Conservation (phyloP, 2,888 invertebrate genomes). For the Eledona agricola region DNA sequence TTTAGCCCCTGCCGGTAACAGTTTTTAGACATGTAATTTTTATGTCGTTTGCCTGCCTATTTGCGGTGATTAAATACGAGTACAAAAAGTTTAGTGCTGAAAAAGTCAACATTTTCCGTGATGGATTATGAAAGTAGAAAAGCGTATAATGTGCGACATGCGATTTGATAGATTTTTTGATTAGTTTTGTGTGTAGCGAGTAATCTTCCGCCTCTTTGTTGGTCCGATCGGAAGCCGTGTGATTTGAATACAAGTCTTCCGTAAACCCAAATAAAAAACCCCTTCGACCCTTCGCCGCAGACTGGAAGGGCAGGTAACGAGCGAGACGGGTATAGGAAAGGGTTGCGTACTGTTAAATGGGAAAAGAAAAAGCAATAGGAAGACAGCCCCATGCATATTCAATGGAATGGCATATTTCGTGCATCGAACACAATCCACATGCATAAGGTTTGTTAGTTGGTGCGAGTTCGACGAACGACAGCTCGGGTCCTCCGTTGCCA, state of each 20-base stretch:
- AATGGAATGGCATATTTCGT: conserved; percentile 58
- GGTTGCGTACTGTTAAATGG: conserved; percentile 32
- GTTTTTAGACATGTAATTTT: no score
- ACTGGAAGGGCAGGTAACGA: conserved; percentile 40
- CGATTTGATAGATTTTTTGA: no score
- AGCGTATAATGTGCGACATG: no score
- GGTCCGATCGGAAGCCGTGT: no score
- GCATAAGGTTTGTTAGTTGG: conserved; percentile 56
- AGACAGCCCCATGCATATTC: conserved; percentile 55
- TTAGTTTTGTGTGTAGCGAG: no score
- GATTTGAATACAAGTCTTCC: conserved; percentile 22
- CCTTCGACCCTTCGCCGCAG: conserved; percentile 38
- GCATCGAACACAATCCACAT: conserved; percentile 54
- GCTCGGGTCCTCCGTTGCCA: conserved; percentile 17
- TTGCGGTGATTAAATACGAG: no score
- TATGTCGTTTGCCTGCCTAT: no score
- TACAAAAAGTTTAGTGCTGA: no score
- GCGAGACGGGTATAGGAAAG: conserved; percentile 34
- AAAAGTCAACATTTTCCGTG: no score
- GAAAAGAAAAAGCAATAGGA: conserved; percentile 54
- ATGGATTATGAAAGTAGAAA: no score
- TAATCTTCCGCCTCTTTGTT: no score
- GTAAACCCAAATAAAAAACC: conserved; percentile 33
- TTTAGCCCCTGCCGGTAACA: no score
- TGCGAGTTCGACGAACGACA: conserved; percentile 27